phyloP scores from a whole-genome alignment of 2,888 invertebrate genomes.

The Napeogenes sylphis region DNA sequence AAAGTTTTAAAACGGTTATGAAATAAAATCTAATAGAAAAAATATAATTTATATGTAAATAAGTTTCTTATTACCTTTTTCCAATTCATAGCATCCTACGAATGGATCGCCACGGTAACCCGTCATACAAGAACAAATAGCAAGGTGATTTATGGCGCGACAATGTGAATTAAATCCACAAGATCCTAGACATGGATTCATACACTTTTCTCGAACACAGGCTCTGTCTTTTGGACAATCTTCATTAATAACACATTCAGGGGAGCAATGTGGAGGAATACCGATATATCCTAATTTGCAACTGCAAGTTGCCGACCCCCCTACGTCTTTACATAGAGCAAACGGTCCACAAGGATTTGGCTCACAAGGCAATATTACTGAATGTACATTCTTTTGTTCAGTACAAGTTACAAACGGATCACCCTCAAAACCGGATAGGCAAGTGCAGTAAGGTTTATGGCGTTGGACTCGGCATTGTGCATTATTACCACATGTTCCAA shows the following conservation, averaged over 20 bases:
- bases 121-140: conserved; percentile 83
- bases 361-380: conserved; percentile 72
- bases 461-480: conserved; percentile 84
- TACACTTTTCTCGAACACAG: conserved; percentile 86
- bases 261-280: conserved; percentile 83
- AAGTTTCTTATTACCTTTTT: conserved; percentile 44
- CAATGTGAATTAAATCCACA: conserved; percentile 85
- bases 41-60: not conserved
- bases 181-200: conserved; percentile 83
- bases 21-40: not conserved
- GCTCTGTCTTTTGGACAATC: conserved; percentile 85
- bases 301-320: conserved; percentile 76
- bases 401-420: conserved; percentile 82
- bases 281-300: conserved; percentile 82
- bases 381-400: conserved; percentile 68
- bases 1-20: conserved; percentile 6
- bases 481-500: conserved; percentile 83
- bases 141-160: conserved; percentile 84
- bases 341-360: conserved; percentile 85
- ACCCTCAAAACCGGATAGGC: conserved; percentile 83
- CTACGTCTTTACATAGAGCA: conserved; percentile 77
- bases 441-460: conserved; percentile 85
- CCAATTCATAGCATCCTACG: conserved; percentile 59
- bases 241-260: conserved; percentile 86
- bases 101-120: conserved; percentile 87